These are phyloP conservation scores for Leptestheria dahalacensis DNA, from an alignment of 1,140 invertebrate species.

Conservation along the genomic window DNA sequence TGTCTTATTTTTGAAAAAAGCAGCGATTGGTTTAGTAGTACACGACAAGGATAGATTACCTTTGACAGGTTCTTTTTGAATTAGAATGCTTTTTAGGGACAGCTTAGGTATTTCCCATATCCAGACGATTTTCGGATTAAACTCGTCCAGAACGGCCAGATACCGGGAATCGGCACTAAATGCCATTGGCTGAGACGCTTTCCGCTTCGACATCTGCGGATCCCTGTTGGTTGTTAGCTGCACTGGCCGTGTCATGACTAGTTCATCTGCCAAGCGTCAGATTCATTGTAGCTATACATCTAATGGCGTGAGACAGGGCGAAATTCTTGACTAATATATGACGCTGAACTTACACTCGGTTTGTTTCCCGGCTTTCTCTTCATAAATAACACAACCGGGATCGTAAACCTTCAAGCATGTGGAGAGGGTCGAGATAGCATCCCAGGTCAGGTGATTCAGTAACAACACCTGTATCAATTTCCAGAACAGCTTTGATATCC, in stretches of 20 bases:
- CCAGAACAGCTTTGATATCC: not conserved
- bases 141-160: constrained; percentile 1
- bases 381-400: not conserved
- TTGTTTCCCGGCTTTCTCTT: not conserved
- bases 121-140: not conserved
- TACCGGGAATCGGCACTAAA: constrained; percentile 5
- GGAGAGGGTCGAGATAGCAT: not conserved
- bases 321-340: too few species aligned
- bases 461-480: not conserved
- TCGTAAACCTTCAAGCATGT: not conserved
- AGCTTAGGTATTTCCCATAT: constrained; percentile 5
- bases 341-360: constrained; percentile 3
- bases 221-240: not conserved
- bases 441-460: not conserved
- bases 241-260: not conserved
- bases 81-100: constrained; percentile 2
- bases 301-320: too few species aligned
- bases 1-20: too few species aligned
- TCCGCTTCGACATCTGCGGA: not conserved
- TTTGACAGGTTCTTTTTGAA: not conserved
- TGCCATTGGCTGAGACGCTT: not conserved
- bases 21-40: too few species aligned
- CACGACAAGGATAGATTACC: too few species aligned
- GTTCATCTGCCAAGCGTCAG: not conserved
- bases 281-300: too few species aligned